Evolutionary conservation across 2,888 invertebrate species (phyloP).

Genomic region (Ditula angustiorana): DNA sequence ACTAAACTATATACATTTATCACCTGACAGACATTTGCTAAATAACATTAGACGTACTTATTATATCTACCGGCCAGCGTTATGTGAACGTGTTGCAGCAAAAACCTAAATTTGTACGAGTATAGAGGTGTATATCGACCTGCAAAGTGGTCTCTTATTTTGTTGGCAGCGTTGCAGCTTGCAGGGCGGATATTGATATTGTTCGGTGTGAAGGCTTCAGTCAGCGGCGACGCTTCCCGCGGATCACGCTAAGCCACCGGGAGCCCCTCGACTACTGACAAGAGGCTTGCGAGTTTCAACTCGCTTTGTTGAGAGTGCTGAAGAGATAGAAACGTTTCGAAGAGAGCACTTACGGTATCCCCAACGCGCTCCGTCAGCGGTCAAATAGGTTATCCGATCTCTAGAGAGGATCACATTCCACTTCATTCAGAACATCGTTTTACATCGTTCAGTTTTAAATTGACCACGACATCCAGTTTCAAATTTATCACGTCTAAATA

Average conservation of each 20-base stretch:
- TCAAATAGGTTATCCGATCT: constrained; percentile 28
- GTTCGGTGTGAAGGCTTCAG: constrained; percentile 34
- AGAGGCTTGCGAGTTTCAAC: constrained; percentile 70
- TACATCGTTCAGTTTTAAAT: background rate
- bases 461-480: background rate
- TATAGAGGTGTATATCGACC: constrained; percentile 5
- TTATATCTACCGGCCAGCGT: no score
- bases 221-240: constrained; percentile 35
- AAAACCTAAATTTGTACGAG: no score
- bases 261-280: constrained; percentile 60
- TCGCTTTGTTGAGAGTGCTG: constrained; percentile 66
- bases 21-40: no score
- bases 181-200: constrained; percentile 44
- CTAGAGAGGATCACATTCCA: constrained; percentile 11
- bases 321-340: constrained; percentile 64
- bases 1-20: no score
- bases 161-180: constrained; percentile 26
- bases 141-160: constrained; percentile 6
- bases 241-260: constrained; percentile 61
- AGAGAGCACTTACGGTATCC: constrained; percentile 65
- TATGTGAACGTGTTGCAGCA: no score
- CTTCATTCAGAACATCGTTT: background rate
- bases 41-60: no score
- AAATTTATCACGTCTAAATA: background rate
- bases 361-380: constrained; percentile 53